Evolutionary conservation across 2,888 invertebrate species (phyloP).

Genomic region (Ischnura elegans): DNA sequence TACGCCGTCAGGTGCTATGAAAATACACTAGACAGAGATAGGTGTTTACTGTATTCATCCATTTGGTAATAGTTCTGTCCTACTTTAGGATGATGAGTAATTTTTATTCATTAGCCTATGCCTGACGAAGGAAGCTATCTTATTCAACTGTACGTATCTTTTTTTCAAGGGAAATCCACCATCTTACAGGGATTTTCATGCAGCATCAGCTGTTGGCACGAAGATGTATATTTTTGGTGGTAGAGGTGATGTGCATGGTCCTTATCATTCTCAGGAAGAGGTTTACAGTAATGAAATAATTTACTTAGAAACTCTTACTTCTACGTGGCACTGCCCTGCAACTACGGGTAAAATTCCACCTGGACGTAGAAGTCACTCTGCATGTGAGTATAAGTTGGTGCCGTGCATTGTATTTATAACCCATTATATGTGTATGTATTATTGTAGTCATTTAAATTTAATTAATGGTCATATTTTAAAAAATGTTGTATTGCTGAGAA

Average conservation of each 20-base stretch:
- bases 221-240: conserved; percentile 96
- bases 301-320: conserved; percentile 86
- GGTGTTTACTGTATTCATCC: no score
- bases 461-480: no score
- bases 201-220: conserved; percentile 87
- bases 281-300: conserved; percentile 88
- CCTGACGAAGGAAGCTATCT: background rate
- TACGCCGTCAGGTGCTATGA: no score
- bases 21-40: no score
- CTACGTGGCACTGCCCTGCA: conserved; percentile 84
- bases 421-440: no score
- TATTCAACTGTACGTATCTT: conserved; percentile 50
- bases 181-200: conserved; percentile 92
- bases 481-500: no score
- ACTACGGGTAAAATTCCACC: conserved; percentile 84
- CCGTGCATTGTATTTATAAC: no score
- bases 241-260: conserved; percentile 86
- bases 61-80: no score
- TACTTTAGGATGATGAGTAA: no score
- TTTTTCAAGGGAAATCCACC: conserved; percentile 82
- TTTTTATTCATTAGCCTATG: no score
- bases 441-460: no score
- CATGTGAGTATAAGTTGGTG: conserved; percentile 83
- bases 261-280: conserved; percentile 84
- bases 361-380: conserved; percentile 94